Conservation (phyloP, 2,113 vertebrate species). For the Ceyx melanurus region DNA sequence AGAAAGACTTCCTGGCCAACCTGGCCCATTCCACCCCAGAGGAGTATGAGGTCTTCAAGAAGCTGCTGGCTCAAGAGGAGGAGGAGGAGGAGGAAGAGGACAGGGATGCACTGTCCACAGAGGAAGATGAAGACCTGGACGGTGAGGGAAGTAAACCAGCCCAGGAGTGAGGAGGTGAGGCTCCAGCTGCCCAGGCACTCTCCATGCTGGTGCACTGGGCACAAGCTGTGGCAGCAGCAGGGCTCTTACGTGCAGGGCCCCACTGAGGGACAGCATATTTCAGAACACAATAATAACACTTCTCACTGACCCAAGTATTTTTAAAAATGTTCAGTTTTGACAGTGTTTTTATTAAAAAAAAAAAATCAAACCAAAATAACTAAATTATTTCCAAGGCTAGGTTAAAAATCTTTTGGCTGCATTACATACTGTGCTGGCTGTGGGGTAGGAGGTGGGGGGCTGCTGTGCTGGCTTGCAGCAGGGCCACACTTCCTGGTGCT, state of each 20-base stretch:
- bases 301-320: not conserved
- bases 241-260: not conserved
- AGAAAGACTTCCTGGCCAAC: slow-evolving; percentile 77
- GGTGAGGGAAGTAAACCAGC: not conserved
- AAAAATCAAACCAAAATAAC: not conserved
- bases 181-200: rapidly evolving
- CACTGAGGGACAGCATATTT: not conserved
- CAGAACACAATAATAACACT: not conserved
- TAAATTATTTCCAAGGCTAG: not conserved
- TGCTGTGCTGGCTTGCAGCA: rapidly evolving
- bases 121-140: not conserved
- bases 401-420: not conserved
- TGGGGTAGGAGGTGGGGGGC: not conserved
- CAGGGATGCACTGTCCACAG: not conserved
- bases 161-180: not conserved
- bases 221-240: not conserved
- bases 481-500: rapidly evolving
- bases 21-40: slow-evolving; percentile 79
- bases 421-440: not conserved
- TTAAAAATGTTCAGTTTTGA: not conserved
- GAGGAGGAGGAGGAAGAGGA: slow-evolving; percentile 75
- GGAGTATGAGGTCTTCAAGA: slow-evolving; percentile 87
- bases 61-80: slow-evolving; percentile 83
- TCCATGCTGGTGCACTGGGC: too few species aligned
- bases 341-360: slow-evolving; percentile 45